Conservation (phyloP, 2,888 invertebrate species). For the Meandrusa payeni region DNA sequence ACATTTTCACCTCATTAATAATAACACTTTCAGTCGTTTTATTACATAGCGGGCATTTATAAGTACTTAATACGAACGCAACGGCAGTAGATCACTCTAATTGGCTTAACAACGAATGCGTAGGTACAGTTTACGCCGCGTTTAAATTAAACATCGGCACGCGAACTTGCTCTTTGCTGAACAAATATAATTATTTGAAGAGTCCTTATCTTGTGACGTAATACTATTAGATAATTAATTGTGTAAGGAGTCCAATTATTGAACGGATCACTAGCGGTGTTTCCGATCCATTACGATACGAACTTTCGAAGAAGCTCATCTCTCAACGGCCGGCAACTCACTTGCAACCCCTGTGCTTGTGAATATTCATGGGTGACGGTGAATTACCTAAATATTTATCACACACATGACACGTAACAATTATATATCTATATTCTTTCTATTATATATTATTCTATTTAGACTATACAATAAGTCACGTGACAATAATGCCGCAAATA, state of each 20-base stretch:
- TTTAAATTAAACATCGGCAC: conserved; percentile 56
- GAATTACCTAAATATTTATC: no score
- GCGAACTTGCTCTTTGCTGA: conserved; percentile 38
- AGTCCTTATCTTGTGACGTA: conserved; percentile 10
- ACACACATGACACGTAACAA: no score
- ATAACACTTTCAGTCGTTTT: conserved; percentile 66
- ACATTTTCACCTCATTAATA: conserved; percentile 62
- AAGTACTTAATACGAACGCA: conserved; percentile 63
- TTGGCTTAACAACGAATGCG: conserved; percentile 60
- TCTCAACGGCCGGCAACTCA: no score
- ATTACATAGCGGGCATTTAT: conserved; percentile 67
- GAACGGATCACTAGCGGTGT: no score
- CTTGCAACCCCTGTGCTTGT: no score
- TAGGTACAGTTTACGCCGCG: conserved; percentile 55
- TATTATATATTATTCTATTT: conserved; percentile 36
- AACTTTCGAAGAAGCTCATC: no score
- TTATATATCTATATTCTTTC: no score
- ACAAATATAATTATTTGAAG: conserved; percentile 26
- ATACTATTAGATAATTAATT: neutral
- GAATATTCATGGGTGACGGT: no score
- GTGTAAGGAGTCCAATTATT: no score
- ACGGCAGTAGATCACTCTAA: conserved; percentile 70
- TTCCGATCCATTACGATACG: no score
- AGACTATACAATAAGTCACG: conserved; percentile 45
- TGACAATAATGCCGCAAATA: conserved; percentile 52